Evolutionary conservation across 2,797 vertebrate genomes (phyloP), one percentile per base, ranked within the genome.

Genomic region (Microctenopoma lineatum): DNA sequence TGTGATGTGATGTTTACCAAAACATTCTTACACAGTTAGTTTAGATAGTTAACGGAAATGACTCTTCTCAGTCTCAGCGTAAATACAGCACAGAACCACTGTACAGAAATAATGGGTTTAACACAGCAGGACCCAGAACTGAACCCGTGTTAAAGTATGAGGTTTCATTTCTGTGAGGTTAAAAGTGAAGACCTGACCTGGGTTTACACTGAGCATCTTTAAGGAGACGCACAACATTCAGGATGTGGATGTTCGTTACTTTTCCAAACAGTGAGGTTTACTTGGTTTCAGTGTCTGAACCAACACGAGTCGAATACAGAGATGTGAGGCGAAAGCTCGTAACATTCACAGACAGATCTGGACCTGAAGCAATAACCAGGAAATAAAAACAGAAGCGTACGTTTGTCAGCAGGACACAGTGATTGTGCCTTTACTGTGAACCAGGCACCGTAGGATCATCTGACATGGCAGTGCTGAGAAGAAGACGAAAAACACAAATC

Each of bases 381-480:
- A 21, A 21, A 21, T 21, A 21, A 21, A 21, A 21, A 21, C 21
- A 21, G 21, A 21, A 21, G 21, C 21, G n/a, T n/a, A n/a, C n/a
- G 1, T 21, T 21, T 21, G 21, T 21, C 21, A 12, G 13, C 48
- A 63, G 39, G 11, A 14, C 3, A 41, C 39, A 50, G 27, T 2
- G 11, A 34, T 53, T 56, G 50, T 44, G 48, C 38, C 42, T 61
- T 44, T 0, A 29, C 50, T 63, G 25, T 46, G 1, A 45, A 45
- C 46, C 38, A 53, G 18, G 66, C 66, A 27, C 45, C 38, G 45
- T 4, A 25, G 51, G 3, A 11, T 67, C 66, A 3, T 21, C 34
- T 27, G 65, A 46, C 52, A 34, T 65, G 82, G 78, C 81, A 78
- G 81, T 78, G 68, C 63, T 1, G 13, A 11, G 60, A 61, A 51